Percentiles rank a stretch among this genome's conserved stretches.
Evolutionary conservation across 2,888 invertebrate species (phyloP).

Genomic region (Antitype chi): DNA sequence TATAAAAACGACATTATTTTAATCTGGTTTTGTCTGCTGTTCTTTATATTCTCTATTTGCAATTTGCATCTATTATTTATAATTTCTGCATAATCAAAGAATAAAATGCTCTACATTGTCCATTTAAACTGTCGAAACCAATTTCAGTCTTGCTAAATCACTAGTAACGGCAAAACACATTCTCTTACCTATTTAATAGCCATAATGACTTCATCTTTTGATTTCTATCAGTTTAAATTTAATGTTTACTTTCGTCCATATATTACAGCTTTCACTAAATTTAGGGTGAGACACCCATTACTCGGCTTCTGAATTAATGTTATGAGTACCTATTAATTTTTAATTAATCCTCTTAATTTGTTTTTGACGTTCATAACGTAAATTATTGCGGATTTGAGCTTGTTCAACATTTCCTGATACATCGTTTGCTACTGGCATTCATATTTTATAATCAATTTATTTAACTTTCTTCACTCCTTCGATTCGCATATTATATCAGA

Average conservation of each 20-base stretch:
- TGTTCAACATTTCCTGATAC: slow-evolving; percentile 37
- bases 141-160: slow-evolving; percentile 10
- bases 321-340: slow-evolving; percentile 49
- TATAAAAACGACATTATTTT: neutral
- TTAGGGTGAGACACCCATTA: slow-evolving; percentile 59
- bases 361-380: slow-evolving; percentile 34
- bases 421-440: slow-evolving; percentile 30
- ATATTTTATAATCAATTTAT: neutral
- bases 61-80: slow-evolving; percentile 15
- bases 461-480: slow-evolving; percentile 6
- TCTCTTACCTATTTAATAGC: slow-evolving; percentile 29
- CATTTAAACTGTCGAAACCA: slow-evolving; percentile 1
- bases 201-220: slow-evolving; percentile 54
- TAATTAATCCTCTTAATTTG: slow-evolving; percentile 56
- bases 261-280: slow-evolving; percentile 59
- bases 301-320: slow-evolving; percentile 43
- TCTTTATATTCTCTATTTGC: neutral
- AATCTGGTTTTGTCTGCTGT: neutral
- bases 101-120: slow-evolving; percentile 20
- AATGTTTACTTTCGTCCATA: slow-evolving; percentile 52
- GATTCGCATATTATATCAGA: neutral
- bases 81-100: slow-evolving; percentile 30
- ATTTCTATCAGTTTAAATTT: slow-evolving; percentile 51
- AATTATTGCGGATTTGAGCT: slow-evolving; percentile 35
- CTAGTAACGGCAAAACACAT: slow-evolving; percentile 22